Base-by-base conservation (phyloP, 2,113 vertebrate genomes). In the Cariama cristata region DNA sequence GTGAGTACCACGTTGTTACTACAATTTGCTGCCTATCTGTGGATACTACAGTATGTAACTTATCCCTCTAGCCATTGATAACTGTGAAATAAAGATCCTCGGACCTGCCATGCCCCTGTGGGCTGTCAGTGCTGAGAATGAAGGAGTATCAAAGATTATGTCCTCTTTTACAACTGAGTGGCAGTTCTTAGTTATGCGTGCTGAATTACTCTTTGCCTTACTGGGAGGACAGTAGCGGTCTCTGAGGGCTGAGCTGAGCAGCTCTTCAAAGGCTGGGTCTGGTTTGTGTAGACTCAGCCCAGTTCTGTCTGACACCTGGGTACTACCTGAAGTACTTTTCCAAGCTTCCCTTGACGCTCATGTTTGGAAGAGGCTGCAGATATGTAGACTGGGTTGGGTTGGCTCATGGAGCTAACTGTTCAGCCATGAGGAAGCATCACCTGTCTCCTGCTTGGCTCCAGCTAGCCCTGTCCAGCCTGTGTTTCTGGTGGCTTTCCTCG, bases 61-160 rank as follows among this genome's bases (percentile, higher is more conserved):
- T 22, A 33, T 49, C 63, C 66, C 67, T 82, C 21, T 80, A 82
- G 28, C 33, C 11, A 13, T 11, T 69, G 55, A 27, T 81, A 27
- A 71, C 53, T 85, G 47, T 97, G 94, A 95, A 98, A 97, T 97
- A 97, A 97, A 98, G 69, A 87, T 55, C 32, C 42, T 91, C 42
- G 59, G 56, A 75, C 32, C 40, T 87, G 56, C 52, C 35, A 0
- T 40, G 47, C 47, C 62, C 14, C 45, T 69, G 38, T 75, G 89
- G 38, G 28, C 69, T 82, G 20, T 90, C 52, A 67, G 53, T 72
- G 58, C 79, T 88, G 69, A 52, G 73, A 80, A 94, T 22, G 14
- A 79, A 69, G 44, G 35, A 64, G 19, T 77, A 22, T 66, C 73
- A 79, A 33, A 86, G 74, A 38, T 72, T 23, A 53, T 53, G 45